Conservation (phyloP, 2,888 invertebrate genomes). For the Nomada ferruginata region DNA sequence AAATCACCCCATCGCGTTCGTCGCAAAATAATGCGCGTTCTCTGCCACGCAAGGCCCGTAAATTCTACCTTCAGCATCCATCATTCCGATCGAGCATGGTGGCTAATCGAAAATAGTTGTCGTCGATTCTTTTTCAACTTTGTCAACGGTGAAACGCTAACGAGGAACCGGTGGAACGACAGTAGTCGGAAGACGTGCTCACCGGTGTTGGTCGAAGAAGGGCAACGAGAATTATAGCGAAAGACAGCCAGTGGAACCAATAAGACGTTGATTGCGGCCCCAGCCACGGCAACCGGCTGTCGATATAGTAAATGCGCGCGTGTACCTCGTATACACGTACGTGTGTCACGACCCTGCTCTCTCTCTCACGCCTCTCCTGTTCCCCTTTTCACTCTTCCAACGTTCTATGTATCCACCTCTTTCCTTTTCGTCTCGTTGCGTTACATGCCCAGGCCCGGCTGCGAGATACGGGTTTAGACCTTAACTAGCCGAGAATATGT, state of each 20-base stretch:
- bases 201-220: conserved; percentile 60
- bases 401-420: conserved; percentile 1
- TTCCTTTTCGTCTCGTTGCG: conserved; percentile 56
- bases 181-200: conserved; percentile 70
- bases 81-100: conserved; percentile 8
- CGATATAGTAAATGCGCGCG: conserved; percentile 61
- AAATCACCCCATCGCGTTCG: no score
- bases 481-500: conserved; percentile 72
- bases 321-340: conserved; percentile 62
- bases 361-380: conserved; percentile 13
- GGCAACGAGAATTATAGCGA: conserved; percentile 66
- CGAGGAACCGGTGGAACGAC: conserved; percentile 55
- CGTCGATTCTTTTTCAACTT: conserved; percentile 49
- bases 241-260: conserved; percentile 66
- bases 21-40: no score
- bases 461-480: conserved; percentile 63
- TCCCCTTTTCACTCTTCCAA: conserved; percentile 8
- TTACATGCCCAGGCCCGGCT: conserved; percentile 40
- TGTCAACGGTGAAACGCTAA: conserved; percentile 60
- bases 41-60: no score
- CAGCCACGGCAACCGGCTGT: conserved; percentile 57
- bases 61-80: not conserved
- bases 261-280: conserved; percentile 69
- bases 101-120: conserved; percentile 18
- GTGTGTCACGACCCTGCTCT: conserved; percentile 62